A percentile compares a stretch with the other conserved stretches of the same genome.
Conservation (phyloP, 2,113 vertebrate species). For the Climacteris rufus region DNA sequence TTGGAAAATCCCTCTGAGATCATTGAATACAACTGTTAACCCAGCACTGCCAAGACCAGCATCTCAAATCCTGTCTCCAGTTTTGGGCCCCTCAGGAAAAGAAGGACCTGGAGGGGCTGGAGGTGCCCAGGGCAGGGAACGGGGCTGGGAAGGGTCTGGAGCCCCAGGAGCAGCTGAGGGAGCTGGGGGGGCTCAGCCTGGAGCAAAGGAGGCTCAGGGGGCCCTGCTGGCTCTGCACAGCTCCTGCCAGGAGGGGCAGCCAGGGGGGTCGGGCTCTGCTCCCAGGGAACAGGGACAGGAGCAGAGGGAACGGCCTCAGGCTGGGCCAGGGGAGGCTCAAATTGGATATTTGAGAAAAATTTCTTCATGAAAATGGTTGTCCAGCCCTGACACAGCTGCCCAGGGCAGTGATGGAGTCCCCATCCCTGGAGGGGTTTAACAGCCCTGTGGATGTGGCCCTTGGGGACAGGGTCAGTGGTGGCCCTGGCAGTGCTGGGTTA, state of each 20-base stretch:
- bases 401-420: background rate
- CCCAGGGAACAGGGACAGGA: background rate
- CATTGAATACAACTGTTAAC: background rate
- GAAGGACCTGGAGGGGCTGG: background rate
- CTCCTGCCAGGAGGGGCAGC: background rate
- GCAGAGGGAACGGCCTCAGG: background rate
- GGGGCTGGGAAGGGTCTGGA: background rate
- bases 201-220: background rate
- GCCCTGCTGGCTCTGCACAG: background rate
- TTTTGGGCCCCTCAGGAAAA: background rate
- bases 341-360: background rate
- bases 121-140: rapidly evolving
- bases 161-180: background rate
- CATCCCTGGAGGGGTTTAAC: background rate
- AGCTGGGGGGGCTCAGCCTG: background rate
- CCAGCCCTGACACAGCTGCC: background rate
- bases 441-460: background rate
- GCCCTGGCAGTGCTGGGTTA: background rate
- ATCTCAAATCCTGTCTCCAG: background rate
- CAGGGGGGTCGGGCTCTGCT: background rate
- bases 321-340: rapidly evolving
- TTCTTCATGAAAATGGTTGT: background rate
- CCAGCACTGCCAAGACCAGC: background rate
- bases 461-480: background rate
- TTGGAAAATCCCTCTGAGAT: background rate